phyloP scores from a whole-genome alignment of 2,797 vertebrate genomes.

The Chloroceryle amazona region DNA sequence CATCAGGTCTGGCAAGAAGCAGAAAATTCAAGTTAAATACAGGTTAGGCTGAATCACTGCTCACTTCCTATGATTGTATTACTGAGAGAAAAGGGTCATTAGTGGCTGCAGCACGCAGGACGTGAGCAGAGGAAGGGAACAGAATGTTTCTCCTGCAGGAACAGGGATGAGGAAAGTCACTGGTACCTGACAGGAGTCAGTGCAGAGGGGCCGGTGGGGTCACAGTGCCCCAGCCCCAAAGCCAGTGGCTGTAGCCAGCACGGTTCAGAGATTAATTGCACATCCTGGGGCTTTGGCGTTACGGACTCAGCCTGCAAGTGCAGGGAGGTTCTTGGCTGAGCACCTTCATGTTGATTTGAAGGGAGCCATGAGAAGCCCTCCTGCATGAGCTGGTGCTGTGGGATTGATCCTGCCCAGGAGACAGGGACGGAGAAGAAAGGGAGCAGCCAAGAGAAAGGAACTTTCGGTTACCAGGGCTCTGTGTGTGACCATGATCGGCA shows the following conservation, averaged over 20 bases:
- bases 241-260: accelerated
- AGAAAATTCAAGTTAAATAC: conserved; percentile 7
- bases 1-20: neutral
- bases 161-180: neutral
- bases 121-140: neutral
- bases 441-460: accelerated
- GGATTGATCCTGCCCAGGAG: accelerated
- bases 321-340: neutral
- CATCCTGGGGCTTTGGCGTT: neutral
- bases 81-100: neutral
- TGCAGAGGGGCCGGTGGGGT: neutral
- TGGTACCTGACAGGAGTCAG: neutral
- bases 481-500: neutral
- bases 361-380: neutral
- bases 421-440: neutral
- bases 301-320: accelerated
- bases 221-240: accelerated
- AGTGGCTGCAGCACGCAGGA: neutral
- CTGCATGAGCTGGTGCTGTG: accelerated
- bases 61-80: neutral
- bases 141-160: neutral
- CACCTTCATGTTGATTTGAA: accelerated
- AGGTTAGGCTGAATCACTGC: neutral
- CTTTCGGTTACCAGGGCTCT: neutral
- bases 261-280: accelerated